Percentiles rank a stretch among this genome's conserved stretches.
phyloP scores from a whole-genome alignment of 2,888 invertebrate genomes.

The Drosophila parthenogenetica region DNA sequence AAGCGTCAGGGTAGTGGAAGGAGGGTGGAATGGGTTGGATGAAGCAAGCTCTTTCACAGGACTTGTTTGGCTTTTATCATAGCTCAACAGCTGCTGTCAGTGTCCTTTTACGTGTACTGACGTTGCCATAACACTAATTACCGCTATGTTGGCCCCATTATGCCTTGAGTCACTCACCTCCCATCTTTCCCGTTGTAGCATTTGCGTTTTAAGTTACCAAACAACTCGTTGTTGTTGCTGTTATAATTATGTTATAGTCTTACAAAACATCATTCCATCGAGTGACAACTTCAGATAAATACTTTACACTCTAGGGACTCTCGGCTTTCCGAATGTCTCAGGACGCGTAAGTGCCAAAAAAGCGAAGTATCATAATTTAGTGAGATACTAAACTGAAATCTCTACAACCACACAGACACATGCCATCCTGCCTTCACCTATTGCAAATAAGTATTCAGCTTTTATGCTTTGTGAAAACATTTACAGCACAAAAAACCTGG shows the following conservation, averaged over 20 bases:
- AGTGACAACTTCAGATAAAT: constrained; percentile 35
- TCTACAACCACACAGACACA: constrained; percentile 13
- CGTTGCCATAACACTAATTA: constrained; percentile 71
- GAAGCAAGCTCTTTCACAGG: constrained; percentile 20
- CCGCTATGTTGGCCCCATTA: constrained; percentile 35
- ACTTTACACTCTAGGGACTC: constrained; percentile 32
- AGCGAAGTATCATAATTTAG: constrained; percentile 46
- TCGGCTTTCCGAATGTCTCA: not conserved
- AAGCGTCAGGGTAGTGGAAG: not conserved
- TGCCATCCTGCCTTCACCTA: constrained; percentile 10
- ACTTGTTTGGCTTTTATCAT: constrained; percentile 53
- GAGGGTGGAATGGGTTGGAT: not conserved
- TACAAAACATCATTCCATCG: constrained; percentile 38
- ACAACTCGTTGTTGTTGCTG: constrained; percentile 26
- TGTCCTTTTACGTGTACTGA: constrained; percentile 45
- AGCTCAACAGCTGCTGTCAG: constrained; percentile 57
- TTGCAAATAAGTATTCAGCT: constrained; percentile 54
- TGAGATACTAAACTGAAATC: constrained; percentile 51
- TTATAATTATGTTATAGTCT: constrained; percentile 71
- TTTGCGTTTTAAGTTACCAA: constrained; percentile 63
- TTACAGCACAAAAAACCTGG: constrained; percentile 42
- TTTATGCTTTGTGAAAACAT: constrained; percentile 55
- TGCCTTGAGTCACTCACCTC: not conserved
- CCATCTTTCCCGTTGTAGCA: not conserved
- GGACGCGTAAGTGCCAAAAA: constrained; percentile 37